Percentiles rank a stretch among this genome's conserved stretches.
Evolutionary conservation across 1,140 invertebrate genomes (phyloP).

Genomic region (Pissodes strobi): DNA sequence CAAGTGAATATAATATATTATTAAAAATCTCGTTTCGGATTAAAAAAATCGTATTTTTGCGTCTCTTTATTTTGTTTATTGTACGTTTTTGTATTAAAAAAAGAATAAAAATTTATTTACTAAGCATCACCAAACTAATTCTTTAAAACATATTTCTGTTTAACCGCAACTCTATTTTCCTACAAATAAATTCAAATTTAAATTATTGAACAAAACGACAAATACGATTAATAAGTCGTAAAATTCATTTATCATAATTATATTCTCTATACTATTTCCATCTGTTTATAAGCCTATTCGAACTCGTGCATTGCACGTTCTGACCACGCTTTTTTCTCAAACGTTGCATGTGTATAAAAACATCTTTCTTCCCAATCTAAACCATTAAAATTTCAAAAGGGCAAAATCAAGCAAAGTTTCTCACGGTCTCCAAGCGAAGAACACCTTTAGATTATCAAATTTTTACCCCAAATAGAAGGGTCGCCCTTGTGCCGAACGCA

Average conservation of each 20-base stretch:
- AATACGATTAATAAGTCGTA: too few relatives aligned
- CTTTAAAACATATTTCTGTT: too few relatives aligned
- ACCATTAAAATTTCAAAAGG: slow-evolving; percentile 7
- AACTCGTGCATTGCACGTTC: slow-evolving; percentile 23
- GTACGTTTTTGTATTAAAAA: too few relatives aligned
- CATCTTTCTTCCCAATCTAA: background rate
- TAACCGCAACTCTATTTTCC: too few relatives aligned
- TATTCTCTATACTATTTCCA: background rate
- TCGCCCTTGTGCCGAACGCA: slow-evolving; percentile 30
- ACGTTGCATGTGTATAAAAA: background rate
- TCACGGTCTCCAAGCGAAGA: slow-evolving; percentile 25
- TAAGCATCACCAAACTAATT: too few relatives aligned
- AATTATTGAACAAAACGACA: too few relatives aligned
- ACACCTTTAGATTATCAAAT: slow-evolving; percentile 33
- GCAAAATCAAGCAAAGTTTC: slow-evolving; percentile 18
- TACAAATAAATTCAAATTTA: too few relatives aligned
- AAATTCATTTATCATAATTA: background rate
- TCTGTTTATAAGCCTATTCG: background rate
- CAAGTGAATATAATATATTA: too few relatives aligned
- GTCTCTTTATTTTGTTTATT: too few relatives aligned
- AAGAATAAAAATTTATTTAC: too few relatives aligned
- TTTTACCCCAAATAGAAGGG: slow-evolving; percentile 30
- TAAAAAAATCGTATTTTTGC: too few relatives aligned
- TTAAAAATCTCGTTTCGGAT: too few relatives aligned
- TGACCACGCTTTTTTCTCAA: slow-evolving; percentile 7